phyloP scores from a whole-genome alignment of 2,888 invertebrate genomes.

The Icerya purchasi region DNA sequence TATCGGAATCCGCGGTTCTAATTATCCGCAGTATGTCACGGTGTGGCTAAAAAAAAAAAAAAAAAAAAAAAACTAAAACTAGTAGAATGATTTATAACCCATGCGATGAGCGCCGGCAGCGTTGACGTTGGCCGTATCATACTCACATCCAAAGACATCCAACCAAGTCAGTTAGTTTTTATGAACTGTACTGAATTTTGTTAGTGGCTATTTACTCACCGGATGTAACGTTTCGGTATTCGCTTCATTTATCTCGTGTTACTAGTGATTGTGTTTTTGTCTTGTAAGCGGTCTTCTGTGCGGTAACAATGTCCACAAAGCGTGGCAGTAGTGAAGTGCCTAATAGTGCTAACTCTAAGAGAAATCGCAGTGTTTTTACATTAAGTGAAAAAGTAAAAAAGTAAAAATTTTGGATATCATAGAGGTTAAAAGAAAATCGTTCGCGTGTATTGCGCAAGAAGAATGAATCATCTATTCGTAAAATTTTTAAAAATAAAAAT shows the following conservation, averaged over 20 bases:
- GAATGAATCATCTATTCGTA: background rate
- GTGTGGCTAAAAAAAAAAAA: no score
- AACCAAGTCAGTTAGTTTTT: no score
- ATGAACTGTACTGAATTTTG: background rate
- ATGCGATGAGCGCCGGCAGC: background rate
- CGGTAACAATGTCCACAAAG: background rate
- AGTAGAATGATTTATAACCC: background rate
- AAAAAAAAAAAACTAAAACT: background rate
- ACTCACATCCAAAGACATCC: background rate
- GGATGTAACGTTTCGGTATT: no score
- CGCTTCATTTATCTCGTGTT: background rate
- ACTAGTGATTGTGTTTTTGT: background rate
- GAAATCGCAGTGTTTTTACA: background rate
- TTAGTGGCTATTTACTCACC: background rate
- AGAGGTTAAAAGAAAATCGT: background rate
- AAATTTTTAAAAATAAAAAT: background rate
- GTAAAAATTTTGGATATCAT: background rate
- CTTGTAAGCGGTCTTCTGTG: background rate
- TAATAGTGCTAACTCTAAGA: background rate
- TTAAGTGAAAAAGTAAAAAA: background rate
- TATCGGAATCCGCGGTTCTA: no score
- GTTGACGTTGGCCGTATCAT: background rate
- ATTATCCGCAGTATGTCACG: no score
- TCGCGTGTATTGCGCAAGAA: background rate
- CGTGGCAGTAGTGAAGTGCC: background rate